These are phyloP conservation scores for Cataglyphis rosenhaueri DNA, from an alignment of 2,888 invertebrate genomes.

Conservation along the genomic window DNA sequence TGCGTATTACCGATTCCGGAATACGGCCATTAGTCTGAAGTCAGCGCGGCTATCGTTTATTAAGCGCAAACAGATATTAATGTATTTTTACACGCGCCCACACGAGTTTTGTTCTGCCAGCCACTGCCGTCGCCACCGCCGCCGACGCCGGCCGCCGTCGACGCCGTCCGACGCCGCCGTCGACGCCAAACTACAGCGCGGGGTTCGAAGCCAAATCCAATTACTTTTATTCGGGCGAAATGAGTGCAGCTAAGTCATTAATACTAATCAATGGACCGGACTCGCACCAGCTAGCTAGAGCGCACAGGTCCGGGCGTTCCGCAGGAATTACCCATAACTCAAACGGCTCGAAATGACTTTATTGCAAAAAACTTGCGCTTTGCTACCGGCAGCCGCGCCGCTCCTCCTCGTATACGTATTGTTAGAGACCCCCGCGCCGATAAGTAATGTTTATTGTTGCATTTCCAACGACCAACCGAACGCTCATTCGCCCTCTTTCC, in stretches of 20 bases:
- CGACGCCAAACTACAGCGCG: constrained; percentile 65
- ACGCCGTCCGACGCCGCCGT: constrained; percentile 70
- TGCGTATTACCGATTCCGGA: constrained; percentile 82
- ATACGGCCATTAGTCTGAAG: constrained; percentile 84
- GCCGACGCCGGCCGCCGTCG: constrained; percentile 63
- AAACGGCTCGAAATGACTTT: constrained; percentile 85
- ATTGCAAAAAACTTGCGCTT: constrained; percentile 85
- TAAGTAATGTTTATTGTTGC: constrained; percentile 86
- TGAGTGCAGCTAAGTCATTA: constrained; percentile 86
- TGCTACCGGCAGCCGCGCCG: constrained; percentile 72
- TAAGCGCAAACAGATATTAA: constrained; percentile 86
- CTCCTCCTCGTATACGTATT: constrained; percentile 77
- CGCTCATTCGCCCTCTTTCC: constrained; percentile 54
- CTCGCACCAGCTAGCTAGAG: constrained; percentile 59
- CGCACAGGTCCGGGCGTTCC: constrained; percentile 69
- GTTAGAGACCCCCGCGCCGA: constrained; percentile 83
- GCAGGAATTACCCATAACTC: constrained; percentile 85
- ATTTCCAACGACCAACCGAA: constrained; percentile 79
- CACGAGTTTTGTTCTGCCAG: constrained; percentile 73
- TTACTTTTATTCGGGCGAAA: constrained; percentile 86
- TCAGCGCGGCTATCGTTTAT: constrained; percentile 85
- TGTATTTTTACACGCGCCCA: constrained; percentile 84
- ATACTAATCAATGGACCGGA: constrained; percentile 85
- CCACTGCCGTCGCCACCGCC: constrained; percentile 60
- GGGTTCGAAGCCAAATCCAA: constrained; percentile 85